Conservation (phyloP, 2,113 vertebrate species). For the Glaucidium brasilianum region DNA sequence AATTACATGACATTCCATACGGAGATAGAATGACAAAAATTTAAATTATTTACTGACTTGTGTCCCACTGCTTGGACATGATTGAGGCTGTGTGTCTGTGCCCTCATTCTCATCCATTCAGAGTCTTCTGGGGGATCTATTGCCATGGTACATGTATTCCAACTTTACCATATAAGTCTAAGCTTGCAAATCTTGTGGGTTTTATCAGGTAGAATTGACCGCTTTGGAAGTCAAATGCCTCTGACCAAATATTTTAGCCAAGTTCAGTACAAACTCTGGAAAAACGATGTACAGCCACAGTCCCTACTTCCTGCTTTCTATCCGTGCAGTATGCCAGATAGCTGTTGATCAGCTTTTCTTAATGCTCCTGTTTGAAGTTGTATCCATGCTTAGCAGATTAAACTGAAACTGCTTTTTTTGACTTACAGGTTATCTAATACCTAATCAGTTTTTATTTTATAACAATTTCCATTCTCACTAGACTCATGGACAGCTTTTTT, state of each 20-base stretch:
- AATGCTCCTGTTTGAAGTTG: neutral
- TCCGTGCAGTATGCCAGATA: neutral
- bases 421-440: neutral
- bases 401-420: neutral
- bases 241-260: neutral
- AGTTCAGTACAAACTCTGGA: neutral
- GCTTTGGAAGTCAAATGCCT: neutral
- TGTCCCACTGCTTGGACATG: neutral
- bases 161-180: accelerated
- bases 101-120: neutral
- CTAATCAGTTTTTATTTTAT: neutral
- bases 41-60: neutral
- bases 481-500: neutral
- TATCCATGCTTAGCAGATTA: neutral
- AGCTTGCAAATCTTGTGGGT: neutral
- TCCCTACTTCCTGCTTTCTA: accelerated
- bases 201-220: neutral
- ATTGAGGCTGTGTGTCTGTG: neutral
- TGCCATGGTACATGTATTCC: neutral
- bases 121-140: neutral
- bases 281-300: neutral
- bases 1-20: neutral
- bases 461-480: neutral
- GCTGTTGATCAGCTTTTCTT: neutral
- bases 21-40: neutral